Evolutionary conservation across 2,113 vertebrate genomes (phyloP).

Genomic region (Gallinago undulata): DNA sequence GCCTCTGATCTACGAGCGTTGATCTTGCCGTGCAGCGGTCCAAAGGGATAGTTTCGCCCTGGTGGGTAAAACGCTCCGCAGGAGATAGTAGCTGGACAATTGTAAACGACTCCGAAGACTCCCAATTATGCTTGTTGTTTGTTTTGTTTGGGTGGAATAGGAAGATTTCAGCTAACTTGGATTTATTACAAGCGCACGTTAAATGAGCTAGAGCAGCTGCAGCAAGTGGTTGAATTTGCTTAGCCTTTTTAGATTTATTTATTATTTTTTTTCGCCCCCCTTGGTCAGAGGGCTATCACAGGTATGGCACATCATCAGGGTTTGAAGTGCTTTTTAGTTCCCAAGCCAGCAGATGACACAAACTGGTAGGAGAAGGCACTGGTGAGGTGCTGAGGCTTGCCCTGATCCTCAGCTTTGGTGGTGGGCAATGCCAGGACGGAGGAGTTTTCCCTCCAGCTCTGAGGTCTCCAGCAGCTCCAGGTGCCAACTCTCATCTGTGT

Average conservation of each 20-base stretch:
- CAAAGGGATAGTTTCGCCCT: neutral
- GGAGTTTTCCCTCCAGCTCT: neutral
- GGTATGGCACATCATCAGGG: neutral
- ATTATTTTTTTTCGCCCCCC: neutral
- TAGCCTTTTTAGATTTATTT: neutral
- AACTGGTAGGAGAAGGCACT: rapidly evolving
- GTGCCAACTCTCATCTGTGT: rapidly evolving
- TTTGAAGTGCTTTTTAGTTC: neutral
- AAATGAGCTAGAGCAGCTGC: neutral
- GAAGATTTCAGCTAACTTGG: neutral
- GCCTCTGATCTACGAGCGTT: neutral
- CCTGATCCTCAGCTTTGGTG: neutral
- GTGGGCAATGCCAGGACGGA: neutral
- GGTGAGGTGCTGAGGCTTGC: neutral
- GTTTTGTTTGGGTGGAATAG: neutral
- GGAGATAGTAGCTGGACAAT: neutral
- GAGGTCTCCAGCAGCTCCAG: neutral
- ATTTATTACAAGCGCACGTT: neutral
- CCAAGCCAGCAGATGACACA: neutral
- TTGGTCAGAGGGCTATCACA: neutral
- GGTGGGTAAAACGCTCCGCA: neutral
- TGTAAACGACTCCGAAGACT: neutral
- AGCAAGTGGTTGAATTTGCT: neutral
- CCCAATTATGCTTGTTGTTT: neutral
- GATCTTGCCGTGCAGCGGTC: neutral